A percentile compares a stretch with the other conserved stretches of the same genome.
phyloP scores from a whole-genome alignment of 2,113 vertebrate species.

The Albula glossodonta region DNA sequence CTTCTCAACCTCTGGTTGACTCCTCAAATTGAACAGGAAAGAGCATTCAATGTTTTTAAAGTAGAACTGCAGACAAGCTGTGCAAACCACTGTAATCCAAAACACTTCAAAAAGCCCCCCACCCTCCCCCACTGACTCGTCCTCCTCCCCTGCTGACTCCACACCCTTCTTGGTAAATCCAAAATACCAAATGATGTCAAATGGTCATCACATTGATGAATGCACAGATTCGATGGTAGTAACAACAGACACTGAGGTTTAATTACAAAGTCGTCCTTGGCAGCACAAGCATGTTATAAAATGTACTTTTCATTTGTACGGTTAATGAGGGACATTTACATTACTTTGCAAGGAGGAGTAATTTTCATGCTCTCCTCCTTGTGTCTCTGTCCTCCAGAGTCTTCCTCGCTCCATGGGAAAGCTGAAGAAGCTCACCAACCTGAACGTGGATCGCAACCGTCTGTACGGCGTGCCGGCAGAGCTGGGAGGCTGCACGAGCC shows the following conservation, averaged over 20 bases:
- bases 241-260: no score
- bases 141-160: neutral
- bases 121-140: neutral
- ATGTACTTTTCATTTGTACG: no score
- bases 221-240: no score
- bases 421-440: constrained; percentile 91
- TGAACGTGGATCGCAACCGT: constrained; percentile 94
- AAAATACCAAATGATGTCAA: no score
- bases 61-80: neutral
- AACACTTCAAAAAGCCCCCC: neutral
- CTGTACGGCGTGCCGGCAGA: constrained; percentile 79
- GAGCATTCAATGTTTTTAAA: neutral
- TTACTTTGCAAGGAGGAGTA: neutral
- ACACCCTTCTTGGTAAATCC: no score
- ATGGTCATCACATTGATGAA: no score
- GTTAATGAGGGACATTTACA: no score
- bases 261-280: no score
- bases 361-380: neutral
- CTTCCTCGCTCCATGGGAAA: constrained; percentile 88
- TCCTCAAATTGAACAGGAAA: neutral
- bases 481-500: constrained; percentile 83
- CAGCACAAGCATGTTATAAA: no score
- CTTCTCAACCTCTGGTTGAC: neutral
- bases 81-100: no score
- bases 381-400: constrained; percentile 58